Evolutionary conservation across 2,888 invertebrate genomes (phyloP).

Genomic region (Mantis religiosa): DNA sequence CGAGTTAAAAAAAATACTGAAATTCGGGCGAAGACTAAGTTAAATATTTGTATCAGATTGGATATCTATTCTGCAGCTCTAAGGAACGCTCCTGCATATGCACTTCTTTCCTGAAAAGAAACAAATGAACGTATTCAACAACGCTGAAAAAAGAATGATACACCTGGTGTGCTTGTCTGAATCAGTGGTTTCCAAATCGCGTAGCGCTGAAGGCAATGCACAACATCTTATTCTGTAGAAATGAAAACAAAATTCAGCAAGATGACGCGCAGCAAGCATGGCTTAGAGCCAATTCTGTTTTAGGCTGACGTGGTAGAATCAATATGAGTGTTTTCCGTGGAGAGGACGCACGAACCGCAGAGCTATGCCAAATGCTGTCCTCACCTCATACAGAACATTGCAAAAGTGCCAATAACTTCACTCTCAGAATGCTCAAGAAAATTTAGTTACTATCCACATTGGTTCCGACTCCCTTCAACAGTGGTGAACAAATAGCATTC

Average conservation of each 20-base stretch:
- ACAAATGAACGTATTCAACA: not conserved
- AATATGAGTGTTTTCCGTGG: not conserved
- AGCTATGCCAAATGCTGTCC: not conserved
- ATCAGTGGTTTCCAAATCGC: not conserved
- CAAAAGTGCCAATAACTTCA: not conserved
- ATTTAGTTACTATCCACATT: not conserved
- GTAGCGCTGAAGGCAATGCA: not conserved
- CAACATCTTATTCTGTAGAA: not conserved
- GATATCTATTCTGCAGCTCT: too few relatives aligned
- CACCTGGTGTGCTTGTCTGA: not conserved
- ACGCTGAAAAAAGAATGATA: not conserved
- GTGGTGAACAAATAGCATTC: too few relatives aligned
- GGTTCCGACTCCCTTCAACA: not conserved
- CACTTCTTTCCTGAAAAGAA: not conserved
- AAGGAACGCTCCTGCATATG: too few relatives aligned
- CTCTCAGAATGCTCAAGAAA: not conserved
- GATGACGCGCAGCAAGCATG: not conserved
- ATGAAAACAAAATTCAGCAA: not conserved
- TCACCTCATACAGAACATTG: not conserved
- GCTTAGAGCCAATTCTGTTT: not conserved
- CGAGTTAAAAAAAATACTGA: too few relatives aligned
- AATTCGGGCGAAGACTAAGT: too few relatives aligned
- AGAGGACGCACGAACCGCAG: not conserved
- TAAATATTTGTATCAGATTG: too few relatives aligned
- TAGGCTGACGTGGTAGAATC: not conserved